phyloP scores from a whole-genome alignment of 2,797 vertebrate genomes.

The Antrozous pallidus region DNA sequence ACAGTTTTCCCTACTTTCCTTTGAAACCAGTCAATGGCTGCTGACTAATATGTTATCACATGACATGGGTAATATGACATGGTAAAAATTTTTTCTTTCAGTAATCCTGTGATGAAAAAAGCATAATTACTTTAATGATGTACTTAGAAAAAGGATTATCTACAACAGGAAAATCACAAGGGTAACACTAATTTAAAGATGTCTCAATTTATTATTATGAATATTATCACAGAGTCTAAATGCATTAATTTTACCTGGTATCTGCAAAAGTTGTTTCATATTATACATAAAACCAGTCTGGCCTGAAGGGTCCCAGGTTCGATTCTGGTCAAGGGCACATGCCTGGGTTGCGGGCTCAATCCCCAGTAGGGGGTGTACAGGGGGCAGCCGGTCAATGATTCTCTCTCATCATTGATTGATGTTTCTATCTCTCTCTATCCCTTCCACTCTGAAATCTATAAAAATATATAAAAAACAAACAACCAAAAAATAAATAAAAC shows the following conservation, averaged over 20 bases:
- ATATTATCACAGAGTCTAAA: not conserved
- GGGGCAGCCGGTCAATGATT: too few species aligned
- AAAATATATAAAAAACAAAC: not conserved
- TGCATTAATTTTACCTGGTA: not conserved
- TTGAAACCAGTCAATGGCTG: constrained; percentile 82
- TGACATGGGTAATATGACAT: constrained; percentile 48
- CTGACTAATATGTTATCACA: constrained; percentile 75
- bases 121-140: constrained; percentile 68
- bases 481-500: not conserved
- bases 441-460: too few species aligned
- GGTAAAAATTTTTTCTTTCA: constrained; percentile 74
- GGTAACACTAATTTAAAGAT: constrained; percentile 42
- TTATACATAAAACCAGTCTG: not conserved
- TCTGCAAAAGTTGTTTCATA: not conserved
- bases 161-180: constrained; percentile 46
- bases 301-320: not conserved
- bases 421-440: too few species aligned
- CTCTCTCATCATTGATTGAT: too few species aligned
- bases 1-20: constrained; percentile 80
- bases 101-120: constrained; percentile 74
- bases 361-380: too few species aligned
- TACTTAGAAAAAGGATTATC: constrained; percentile 60
- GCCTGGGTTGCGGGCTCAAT: too few species aligned
- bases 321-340: too few species aligned
- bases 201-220: constrained; percentile 22